These are phyloP conservation scores for Eriosoma lanigerum DNA, from an alignment of 1,140 invertebrate genomes.

Conservation along the genomic window DNA sequence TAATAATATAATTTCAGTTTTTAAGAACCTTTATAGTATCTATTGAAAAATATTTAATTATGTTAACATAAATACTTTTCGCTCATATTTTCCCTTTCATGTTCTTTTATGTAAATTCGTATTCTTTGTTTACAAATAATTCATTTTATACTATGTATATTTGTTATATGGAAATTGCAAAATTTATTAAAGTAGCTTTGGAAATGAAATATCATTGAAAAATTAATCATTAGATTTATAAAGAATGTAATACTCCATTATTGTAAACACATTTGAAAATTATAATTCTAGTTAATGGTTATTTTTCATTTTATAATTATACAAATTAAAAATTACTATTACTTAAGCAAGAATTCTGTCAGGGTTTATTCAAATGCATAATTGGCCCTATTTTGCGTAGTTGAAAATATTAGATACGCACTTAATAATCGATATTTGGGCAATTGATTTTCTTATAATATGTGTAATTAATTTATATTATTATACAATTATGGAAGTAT, in stretches of 20 bases:
- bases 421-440: too few relatives aligned
- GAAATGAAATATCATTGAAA: slow-evolving; percentile 10
- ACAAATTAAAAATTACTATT: too few relatives aligned
- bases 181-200: background rate
- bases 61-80: slow-evolving; percentile 20
- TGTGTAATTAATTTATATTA: too few relatives aligned
- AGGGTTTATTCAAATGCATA: too few relatives aligned
- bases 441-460: too few relatives aligned
- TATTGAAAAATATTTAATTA: slow-evolving; percentile 44
- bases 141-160: background rate
- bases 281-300: background rate
- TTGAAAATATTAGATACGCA: too few relatives aligned
- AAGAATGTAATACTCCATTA: background rate
- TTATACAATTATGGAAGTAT: too few relatives aligned
- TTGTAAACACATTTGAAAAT: background rate
- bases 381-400: too few relatives aligned
- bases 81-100: slow-evolving; percentile 5
- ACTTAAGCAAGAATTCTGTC: too few relatives aligned
- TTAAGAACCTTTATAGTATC: background rate
- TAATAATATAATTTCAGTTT: slow-evolving; percentile 14
- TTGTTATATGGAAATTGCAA: background rate
- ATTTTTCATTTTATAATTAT: background rate
- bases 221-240: slow-evolving; percentile 19
- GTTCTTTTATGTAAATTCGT: slow-evolving; percentile 16
- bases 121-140: slow-evolving; percentile 30